These are phyloP conservation scores for Ceriagrion tenellum DNA, from an alignment of 2,888 invertebrate genomes.

Conservation along the genomic window DNA sequence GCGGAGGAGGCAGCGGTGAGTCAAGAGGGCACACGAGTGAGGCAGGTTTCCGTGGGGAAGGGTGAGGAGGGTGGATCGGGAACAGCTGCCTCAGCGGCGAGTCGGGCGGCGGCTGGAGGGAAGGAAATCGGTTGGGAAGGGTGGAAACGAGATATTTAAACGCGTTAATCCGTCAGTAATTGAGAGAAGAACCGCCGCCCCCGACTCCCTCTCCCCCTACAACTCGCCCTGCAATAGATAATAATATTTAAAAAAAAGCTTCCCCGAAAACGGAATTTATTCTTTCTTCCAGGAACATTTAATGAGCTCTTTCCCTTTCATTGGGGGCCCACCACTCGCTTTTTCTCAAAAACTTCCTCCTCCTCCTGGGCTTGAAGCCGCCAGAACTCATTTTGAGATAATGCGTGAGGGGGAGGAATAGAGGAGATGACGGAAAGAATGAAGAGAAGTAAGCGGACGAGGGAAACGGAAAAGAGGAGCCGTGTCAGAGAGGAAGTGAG, in stretches of 20 bases:
- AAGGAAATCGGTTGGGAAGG: not conserved
- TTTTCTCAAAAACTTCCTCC: not conserved
- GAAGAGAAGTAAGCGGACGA: not conserved
- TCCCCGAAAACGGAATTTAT: not conserved
- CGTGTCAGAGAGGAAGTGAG: not conserved
- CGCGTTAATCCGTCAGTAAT: conserved; percentile 57
- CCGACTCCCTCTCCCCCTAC: not conserved
- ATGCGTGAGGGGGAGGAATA: not conserved
- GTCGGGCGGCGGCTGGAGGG: not conserved
- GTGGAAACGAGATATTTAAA: conserved; percentile 28
- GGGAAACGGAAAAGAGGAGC: not conserved
- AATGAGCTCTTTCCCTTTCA: conserved; percentile 62
- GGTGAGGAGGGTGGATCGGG: not conserved
- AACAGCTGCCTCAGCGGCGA: not conserved
- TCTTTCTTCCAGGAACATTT: conserved; percentile 35
- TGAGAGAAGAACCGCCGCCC: conserved; percentile 23
- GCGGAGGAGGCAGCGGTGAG: not conserved
- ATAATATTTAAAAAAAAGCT: not conserved
- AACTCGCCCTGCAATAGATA: not conserved
- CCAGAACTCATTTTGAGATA: not conserved
- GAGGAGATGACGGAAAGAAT: not conserved
- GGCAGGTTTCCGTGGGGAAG: not conserved
- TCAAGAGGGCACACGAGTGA: not conserved
- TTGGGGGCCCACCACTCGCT: not conserved
- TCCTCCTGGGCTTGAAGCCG: not conserved